phyloP scores from a whole-genome alignment of 2,797 vertebrate species.

The Sebastes reedi region DNA sequence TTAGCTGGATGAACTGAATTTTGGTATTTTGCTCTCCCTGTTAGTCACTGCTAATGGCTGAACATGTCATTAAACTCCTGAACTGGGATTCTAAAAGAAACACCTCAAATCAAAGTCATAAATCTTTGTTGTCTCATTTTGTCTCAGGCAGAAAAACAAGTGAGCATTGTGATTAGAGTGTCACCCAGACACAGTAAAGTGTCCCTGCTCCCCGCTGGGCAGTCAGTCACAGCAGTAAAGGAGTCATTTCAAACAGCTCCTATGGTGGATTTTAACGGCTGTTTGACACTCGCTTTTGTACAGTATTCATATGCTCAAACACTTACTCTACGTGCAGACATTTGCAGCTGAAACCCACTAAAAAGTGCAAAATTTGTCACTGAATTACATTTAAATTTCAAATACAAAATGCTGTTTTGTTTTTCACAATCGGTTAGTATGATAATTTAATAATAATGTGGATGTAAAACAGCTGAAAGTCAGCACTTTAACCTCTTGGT shows the following conservation, averaged over 20 bases:
- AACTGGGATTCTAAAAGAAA: not conserved
- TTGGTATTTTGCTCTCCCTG: not conserved
- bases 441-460: not conserved
- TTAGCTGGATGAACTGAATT: constrained; percentile 14
- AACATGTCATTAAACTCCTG: constrained; percentile 9
- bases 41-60: constrained; percentile 15
- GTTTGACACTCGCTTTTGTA: not conserved
- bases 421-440: not conserved
- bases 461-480: not conserved
- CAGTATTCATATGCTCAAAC: not conserved
- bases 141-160: constrained; percentile 28
- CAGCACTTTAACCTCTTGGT: not conserved
- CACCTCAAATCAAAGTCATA: constrained; percentile 1
- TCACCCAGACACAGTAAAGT: constrained; percentile 23
- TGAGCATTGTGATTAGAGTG: not conserved
- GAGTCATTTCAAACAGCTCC: constrained; percentile 8
- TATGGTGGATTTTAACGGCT: not conserved
- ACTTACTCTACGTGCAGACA: not conserved
- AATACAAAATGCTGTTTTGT: not conserved
- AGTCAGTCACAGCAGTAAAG: not conserved
- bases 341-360: not conserved
- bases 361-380: not conserved
- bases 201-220: constrained; percentile 26
- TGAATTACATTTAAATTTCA: not conserved
- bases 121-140: constrained; percentile 7